A percentile compares a stretch with the other conserved stretches of the same genome.
Evolutionary conservation across 2,797 vertebrate genomes (phyloP).

Genomic region (Acropternis orthonyx): DNA sequence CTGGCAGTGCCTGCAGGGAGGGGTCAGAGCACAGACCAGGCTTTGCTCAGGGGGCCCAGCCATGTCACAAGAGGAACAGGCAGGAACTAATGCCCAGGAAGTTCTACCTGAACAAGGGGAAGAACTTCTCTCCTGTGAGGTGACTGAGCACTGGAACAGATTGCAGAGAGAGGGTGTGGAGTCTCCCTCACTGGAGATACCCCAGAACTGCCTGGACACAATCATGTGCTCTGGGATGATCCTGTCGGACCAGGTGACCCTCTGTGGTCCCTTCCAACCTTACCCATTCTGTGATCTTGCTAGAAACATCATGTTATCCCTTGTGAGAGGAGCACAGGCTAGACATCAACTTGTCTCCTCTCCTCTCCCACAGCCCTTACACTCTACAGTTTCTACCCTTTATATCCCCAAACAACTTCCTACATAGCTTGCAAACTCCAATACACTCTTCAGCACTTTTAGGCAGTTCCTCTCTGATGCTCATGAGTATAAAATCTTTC

Average conservation of each 20-base stretch:
- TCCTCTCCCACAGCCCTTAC: neutral
- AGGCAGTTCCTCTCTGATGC: slow-evolving; percentile 28
- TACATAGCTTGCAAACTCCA: neutral
- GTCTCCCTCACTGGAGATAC: neutral
- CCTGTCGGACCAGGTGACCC: neutral
- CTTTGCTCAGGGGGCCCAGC: neutral
- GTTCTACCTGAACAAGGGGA: neutral
- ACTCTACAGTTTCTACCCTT: neutral
- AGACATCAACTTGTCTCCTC: neutral
- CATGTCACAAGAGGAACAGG: neutral
- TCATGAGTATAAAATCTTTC: slow-evolving; percentile 54
- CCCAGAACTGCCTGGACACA: neutral
- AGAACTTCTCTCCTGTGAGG: neutral
- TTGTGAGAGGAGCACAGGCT: neutral
- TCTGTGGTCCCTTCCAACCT: neutral
- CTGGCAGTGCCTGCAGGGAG: neutral
- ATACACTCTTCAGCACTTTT: neutral
- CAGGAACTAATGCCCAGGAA: neutral
- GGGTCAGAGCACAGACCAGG: neutral
- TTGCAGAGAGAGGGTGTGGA: neutral
- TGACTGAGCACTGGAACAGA: neutral
- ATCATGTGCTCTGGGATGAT: neutral
- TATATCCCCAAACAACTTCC: neutral
- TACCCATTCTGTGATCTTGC: neutral
- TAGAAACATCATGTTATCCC: neutral